These are phyloP conservation scores for Tridacna gigas DNA, from an alignment of 2,888 invertebrate genomes.

Conservation along the genomic window DNA sequence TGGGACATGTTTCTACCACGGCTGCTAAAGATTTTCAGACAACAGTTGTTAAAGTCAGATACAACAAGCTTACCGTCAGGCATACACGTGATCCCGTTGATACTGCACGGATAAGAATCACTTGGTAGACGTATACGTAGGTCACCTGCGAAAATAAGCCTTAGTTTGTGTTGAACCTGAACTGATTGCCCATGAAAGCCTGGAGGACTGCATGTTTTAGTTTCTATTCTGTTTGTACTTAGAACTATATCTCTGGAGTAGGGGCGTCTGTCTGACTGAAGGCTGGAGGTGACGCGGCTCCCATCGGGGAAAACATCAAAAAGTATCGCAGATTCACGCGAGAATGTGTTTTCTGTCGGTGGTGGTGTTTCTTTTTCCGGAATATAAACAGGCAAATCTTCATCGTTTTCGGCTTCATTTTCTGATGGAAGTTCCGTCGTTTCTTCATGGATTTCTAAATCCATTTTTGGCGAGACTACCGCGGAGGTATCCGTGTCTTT, in stretches of 20 bases:
- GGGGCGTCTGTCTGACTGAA: background rate
- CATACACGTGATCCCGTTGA: constrained; percentile 43
- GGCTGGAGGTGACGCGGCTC: background rate
- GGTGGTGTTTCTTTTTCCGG: background rate
- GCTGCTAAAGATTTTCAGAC: constrained; percentile 33
- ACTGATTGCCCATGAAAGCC: background rate
- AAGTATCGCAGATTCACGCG: background rate
- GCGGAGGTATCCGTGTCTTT: background rate
- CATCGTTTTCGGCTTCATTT: background rate
- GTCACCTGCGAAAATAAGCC: constrained; percentile 3
- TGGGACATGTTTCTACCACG: background rate
- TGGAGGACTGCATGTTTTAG: constrained; percentile 5
- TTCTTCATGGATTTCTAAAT: background rate
- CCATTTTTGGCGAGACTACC: background rate
- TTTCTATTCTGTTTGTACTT: background rate
- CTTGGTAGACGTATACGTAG: constrained; percentile 20
- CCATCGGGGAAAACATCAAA: background rate
- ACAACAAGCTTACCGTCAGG: constrained; percentile 43
- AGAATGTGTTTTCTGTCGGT: background rate
- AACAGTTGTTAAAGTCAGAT: constrained; percentile 39
- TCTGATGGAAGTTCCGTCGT: background rate
- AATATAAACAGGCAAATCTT: background rate
- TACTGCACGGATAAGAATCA: constrained; percentile 29
- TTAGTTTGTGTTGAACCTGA: constrained; percentile 7
- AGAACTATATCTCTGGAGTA: background rate